These are phyloP conservation scores for Ellobius talpinus DNA, from an alignment of 2,113 vertebrate genomes.

Conservation along the genomic window DNA sequence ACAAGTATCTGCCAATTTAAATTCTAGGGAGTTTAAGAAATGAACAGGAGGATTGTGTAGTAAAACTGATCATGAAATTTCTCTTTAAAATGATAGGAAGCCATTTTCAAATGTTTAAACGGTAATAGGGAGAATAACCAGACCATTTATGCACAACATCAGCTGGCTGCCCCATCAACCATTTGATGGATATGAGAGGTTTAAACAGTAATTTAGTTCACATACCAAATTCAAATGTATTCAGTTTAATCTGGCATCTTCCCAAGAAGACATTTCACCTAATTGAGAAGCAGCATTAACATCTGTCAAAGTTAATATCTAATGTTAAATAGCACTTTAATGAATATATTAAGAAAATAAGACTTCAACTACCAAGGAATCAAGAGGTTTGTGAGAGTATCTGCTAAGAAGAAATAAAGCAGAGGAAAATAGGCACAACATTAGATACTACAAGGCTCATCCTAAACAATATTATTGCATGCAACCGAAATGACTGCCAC, in stretches of 20 bases:
- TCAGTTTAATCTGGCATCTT: conserved; percentile 66
- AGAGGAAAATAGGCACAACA: conserved; percentile 36
- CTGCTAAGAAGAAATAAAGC: conserved; percentile 34
- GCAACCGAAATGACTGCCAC: not conserved
- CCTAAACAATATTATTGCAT: not conserved
- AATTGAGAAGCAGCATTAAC: conserved; percentile 71
- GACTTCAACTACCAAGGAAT: conserved; percentile 62
- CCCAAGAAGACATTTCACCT: conserved; percentile 69
- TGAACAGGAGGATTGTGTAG: conserved; percentile 41
- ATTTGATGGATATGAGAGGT: conserved; percentile 50
- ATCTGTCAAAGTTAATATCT: conserved; percentile 74
- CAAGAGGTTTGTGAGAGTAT: conserved; percentile 29
- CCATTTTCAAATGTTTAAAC: conserved; percentile 66
- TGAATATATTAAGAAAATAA: conserved; percentile 65
- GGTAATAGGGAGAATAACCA: not conserved
- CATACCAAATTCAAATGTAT: conserved; percentile 75
- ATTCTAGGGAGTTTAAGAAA: conserved; percentile 59
- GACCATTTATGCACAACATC: conserved; percentile 54
- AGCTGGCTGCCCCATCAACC: conserved; percentile 41
- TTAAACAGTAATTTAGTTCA: conserved; percentile 73
- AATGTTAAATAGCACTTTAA: conserved; percentile 70
- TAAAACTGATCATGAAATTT: conserved; percentile 49
- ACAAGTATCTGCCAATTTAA: conserved; percentile 56
- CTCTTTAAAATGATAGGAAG: conserved; percentile 55
- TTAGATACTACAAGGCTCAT: conserved; percentile 38